Conservation (phyloP, 2,797 vertebrate genomes). For the Tympanoctomys barrerae region DNA sequence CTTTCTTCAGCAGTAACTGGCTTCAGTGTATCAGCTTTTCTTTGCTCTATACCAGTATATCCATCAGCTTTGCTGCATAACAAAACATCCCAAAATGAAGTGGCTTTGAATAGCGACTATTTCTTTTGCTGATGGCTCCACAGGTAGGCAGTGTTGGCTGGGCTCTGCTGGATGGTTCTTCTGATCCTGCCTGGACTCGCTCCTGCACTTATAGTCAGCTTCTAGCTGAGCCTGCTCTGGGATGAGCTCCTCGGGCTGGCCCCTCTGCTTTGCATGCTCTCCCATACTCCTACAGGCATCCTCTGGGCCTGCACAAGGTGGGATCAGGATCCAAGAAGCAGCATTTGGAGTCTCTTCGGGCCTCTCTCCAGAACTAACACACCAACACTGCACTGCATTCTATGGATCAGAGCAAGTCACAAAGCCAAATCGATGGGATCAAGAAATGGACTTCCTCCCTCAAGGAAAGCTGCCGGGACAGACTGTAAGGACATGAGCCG, state of each 20-base stretch:
- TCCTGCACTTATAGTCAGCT: fast-evolving
- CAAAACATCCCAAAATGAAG: background rate
- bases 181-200: background rate
- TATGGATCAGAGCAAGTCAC: background rate
- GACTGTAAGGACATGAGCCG: background rate
- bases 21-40: background rate
- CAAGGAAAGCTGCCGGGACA: background rate
- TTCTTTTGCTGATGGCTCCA: background rate
- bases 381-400: too few species aligned
- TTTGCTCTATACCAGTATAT: background rate
- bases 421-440: background rate
- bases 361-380: background rate
- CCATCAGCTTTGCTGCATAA: background rate
- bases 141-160: background rate
- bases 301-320: background rate
- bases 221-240: background rate
- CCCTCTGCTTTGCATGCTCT: background rate
- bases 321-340: background rate
- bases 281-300: too few species aligned
- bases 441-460: background rate
- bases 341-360: background rate
- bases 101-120: background rate
- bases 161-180: background rate
- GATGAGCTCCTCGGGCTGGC: background rate
- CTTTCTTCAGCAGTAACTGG: background rate